Conservation (phyloP, 2,888 invertebrate genomes). For the Yponomeuta malinellus region DNA sequence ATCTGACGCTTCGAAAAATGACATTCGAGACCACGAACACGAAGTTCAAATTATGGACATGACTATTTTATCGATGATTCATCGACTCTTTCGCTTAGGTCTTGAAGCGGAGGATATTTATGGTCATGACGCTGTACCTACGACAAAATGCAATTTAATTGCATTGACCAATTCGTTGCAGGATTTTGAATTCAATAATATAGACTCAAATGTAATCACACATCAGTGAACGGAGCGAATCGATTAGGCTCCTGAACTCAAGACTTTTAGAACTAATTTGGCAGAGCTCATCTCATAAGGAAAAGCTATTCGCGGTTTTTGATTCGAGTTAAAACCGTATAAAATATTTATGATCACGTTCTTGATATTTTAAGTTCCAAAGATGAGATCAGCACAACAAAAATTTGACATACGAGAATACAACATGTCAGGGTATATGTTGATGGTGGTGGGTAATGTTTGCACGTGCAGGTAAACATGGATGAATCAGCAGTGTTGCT, state of each 20-base stretch:
- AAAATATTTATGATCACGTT: conserved; percentile 3
- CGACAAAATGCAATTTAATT: background rate
- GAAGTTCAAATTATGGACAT: background rate
- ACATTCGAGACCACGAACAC: background rate
- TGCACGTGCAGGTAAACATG: conserved; percentile 40
- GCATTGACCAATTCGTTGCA: background rate
- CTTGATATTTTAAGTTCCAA: conserved; percentile 23
- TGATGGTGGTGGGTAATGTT: conserved; percentile 25
- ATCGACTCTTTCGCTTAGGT: background rate
- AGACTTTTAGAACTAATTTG: background rate
- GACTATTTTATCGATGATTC: conserved; percentile 5
- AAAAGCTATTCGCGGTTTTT: background rate
- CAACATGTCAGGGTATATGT: background rate
- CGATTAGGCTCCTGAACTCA: background rate
- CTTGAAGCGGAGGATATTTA: background rate
- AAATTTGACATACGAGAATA: background rate
- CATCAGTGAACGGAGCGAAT: background rate
- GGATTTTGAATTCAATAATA: background rate
- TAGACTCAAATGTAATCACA: background rate
- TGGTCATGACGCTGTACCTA: background rate
- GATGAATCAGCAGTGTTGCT: conserved; percentile 54
- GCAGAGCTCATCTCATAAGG: background rate
- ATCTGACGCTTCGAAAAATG: conserved; percentile 4
- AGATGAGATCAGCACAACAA: conserved; percentile 31
- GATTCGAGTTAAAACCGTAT: background rate